These are phyloP conservation scores for Cephus rjabovi DNA, from an alignment of 2,888 invertebrate genomes.

Conservation along the genomic window DNA sequence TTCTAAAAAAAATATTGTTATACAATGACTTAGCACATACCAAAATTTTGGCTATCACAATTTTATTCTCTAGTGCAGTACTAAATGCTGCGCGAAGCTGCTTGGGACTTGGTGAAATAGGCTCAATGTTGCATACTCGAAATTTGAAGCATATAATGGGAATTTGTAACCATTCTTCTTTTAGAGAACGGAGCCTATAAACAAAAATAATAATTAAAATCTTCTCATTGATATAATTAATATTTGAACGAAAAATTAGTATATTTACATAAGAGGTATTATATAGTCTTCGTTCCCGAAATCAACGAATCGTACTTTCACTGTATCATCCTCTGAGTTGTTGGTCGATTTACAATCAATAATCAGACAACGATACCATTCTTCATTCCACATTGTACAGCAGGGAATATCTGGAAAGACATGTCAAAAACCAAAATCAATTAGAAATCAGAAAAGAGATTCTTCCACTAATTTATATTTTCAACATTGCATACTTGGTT, in stretches of 20 bases:
- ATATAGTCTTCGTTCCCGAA: slow-evolving; percentile 75
- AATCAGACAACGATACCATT: slow-evolving; percentile 81
- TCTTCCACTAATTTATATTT: not conserved
- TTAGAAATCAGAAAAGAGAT: not conserved
- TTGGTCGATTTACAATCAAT: slow-evolving; percentile 63
- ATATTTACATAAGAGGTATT: slow-evolving; percentile 21
- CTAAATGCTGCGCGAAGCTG: not conserved
- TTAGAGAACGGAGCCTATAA: slow-evolving; percentile 34
- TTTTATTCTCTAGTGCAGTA: not conserved
- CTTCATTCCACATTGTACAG: slow-evolving; percentile 74
- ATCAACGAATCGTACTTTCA: slow-evolving; percentile 80
- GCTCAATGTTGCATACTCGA: slow-evolving; percentile 34
- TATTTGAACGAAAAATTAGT: slow-evolving; percentile 12
- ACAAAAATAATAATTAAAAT: slow-evolving; percentile 7
- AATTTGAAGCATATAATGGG: slow-evolving; percentile 46
- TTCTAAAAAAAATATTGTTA: not conserved
- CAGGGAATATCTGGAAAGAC: slow-evolving; percentile 70
- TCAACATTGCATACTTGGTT: slow-evolving; percentile 60
- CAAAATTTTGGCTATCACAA: slow-evolving; percentile 33
- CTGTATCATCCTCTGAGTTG: slow-evolving; percentile 57
- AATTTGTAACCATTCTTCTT: slow-evolving; percentile 43
- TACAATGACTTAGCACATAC: slow-evolving; percentile 21
- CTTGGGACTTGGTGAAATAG: not conserved
- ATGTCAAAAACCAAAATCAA: not conserved
- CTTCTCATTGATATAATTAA: slow-evolving; percentile 9